phyloP scores from a whole-genome alignment of 1,140 invertebrate species.

The Panagrolaimus sp. region DNA sequence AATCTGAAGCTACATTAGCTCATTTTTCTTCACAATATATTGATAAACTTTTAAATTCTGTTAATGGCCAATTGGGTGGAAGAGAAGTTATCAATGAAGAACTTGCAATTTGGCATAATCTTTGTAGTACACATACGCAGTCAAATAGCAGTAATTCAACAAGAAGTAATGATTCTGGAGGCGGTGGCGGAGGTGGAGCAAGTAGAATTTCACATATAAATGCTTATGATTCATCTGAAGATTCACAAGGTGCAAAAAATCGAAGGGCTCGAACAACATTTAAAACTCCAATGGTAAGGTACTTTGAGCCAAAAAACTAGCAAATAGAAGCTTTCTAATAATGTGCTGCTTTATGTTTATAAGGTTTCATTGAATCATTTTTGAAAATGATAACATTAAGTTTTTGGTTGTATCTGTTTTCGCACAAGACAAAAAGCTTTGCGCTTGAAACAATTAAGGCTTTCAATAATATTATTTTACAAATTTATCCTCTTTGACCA shows the following conservation, averaged over 20 bases:
- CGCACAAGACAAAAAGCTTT: no score
- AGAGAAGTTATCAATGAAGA: conserved; percentile 31
- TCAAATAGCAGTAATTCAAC: conserved; percentile 1
- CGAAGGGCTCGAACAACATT: conserved; percentile 8
- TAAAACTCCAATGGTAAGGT: conserved; percentile 16
- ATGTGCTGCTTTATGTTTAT: background rate
- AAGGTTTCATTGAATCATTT: no score
- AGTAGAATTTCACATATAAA: background rate
- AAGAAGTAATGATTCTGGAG: background rate
- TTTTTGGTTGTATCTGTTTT: no score
- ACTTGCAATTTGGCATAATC: conserved; percentile 28
- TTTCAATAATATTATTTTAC: no score
- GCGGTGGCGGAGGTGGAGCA: background rate
- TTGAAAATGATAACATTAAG: no score
- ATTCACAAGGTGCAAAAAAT: conserved; percentile 2
- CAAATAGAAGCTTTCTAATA: background rate
- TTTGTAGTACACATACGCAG: background rate
- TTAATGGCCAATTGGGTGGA: conserved; percentile 23
- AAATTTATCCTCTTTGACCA: background rate
- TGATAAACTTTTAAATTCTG: conserved; percentile 28
- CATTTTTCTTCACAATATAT: conserved; percentile 35
- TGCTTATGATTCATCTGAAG: conserved; percentile 15
- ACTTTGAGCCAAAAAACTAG: no score
- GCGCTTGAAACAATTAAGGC: no score
- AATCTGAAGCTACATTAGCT: conserved; percentile 31